These are phyloP conservation scores for Momotus momota DNA, from an alignment of 2,797 vertebrate genomes.

Conservation along the genomic window DNA sequence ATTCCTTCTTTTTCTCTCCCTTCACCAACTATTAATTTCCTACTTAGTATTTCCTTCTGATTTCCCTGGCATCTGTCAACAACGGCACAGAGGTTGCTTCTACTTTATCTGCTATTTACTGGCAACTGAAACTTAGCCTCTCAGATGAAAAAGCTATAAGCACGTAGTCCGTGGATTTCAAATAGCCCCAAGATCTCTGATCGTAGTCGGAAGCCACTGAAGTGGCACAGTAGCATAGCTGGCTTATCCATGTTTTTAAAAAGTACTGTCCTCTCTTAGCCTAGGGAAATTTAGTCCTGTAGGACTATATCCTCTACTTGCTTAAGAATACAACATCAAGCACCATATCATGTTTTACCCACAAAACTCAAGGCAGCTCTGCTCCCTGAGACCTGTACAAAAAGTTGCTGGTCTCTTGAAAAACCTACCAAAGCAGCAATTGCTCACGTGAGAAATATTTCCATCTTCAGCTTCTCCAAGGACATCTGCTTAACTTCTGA, in stretches of 20 bases:
- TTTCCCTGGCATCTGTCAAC: neutral
- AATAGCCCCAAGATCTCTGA: neutral
- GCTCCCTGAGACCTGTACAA: neutral
- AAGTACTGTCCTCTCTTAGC: neutral
- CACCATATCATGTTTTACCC: neutral
- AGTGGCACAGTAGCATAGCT: neutral
- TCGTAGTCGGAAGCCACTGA: neutral
- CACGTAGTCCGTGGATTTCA: neutral
- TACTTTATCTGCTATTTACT: neutral
- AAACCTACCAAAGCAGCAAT: neutral
- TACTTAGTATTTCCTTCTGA: neutral
- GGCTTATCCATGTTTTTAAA: neutral
- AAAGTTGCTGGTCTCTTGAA: neutral
- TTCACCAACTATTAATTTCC: neutral
- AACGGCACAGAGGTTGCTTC: neutral
- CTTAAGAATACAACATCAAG: neutral
- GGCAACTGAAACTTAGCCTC: neutral
- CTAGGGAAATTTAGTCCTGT: neutral
- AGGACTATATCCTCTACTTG: neutral
- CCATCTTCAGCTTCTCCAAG: neutral
- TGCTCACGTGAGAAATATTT: slow-evolving; percentile 9
- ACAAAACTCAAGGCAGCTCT: neutral
- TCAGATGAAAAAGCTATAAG: neutral
- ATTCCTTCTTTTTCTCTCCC: neutral
- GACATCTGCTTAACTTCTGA: neutral